These are phyloP conservation scores for Hololepta plana DNA, from an alignment of 2,888 invertebrate genomes.

Conservation along the genomic window DNA sequence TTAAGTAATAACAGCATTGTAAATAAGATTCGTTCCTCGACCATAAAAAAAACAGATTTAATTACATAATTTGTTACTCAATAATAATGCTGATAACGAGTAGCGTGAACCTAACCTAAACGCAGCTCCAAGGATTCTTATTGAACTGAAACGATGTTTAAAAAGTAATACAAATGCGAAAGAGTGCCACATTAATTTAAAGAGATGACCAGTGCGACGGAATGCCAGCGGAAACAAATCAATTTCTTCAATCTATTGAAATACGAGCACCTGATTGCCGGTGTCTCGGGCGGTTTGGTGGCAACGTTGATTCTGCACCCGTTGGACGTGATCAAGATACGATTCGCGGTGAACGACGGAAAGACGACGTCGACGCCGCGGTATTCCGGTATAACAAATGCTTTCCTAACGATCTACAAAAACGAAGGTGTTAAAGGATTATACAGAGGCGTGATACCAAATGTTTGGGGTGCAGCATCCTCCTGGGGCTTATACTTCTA, in stretches of 20 bases:
- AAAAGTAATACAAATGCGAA: too few relatives aligned
- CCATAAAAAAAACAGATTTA: too few relatives aligned
- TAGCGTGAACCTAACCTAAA: too few relatives aligned
- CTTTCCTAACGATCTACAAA: slow-evolving; percentile 65
- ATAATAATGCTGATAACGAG: too few relatives aligned
- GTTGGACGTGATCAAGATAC: slow-evolving; percentile 91
- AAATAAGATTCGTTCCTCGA: too few relatives aligned
- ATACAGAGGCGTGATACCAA: slow-evolving; percentile 94
- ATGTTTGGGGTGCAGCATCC: slow-evolving; percentile 87
- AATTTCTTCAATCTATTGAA: slow-evolving; percentile 46
- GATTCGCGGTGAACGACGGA: slow-evolving; percentile 97
- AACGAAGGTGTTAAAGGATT: slow-evolving; percentile 77
- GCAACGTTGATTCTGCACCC: slow-evolving; percentile 91
- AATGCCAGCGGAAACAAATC: slow-evolving; percentile 6
- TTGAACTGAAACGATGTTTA: too few relatives aligned
- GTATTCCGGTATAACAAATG: slow-evolving; percentile 67
- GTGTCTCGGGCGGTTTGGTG: slow-evolving; percentile 85
- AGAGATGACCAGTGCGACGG: slow-evolving; percentile 8
- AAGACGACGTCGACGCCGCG: slow-evolving; percentile 57
- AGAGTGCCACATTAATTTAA: too few relatives aligned
- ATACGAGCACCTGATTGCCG: slow-evolving; percentile 90
- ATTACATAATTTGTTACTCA: too few relatives aligned
- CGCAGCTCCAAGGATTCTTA: too few relatives aligned
- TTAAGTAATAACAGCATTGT: too few relatives aligned
- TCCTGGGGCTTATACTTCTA: slow-evolving; percentile 99